A percentile compares a stretch with the other conserved stretches of the same genome.
phyloP scores from a whole-genome alignment of 64 coral and sea anemone species.

The Montipora cactus region DNA sequence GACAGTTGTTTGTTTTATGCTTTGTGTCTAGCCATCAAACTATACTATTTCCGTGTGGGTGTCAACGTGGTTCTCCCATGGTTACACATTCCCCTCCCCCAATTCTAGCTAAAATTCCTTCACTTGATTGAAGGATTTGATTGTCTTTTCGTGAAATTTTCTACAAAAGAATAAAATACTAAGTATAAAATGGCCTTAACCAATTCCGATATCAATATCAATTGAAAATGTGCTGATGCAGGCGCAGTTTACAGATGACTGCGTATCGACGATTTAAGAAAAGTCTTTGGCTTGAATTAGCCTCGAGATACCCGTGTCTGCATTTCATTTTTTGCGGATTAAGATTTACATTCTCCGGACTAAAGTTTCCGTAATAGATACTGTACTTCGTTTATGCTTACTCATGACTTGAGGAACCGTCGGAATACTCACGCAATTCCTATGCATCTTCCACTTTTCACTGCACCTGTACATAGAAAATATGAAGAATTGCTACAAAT shows the following conservation, averaged over 20 bases:
- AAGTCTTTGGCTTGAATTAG: not conserved
- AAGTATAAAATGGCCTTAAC: too few relatives aligned
- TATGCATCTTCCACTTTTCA: not conserved
- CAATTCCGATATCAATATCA: not conserved
- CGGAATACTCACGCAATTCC: not conserved
- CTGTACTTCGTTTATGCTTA: not conserved
- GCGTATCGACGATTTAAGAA: not conserved
- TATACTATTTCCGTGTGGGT: too few relatives aligned
- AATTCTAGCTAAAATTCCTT: too few relatives aligned
- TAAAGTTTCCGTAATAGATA: not conserved
- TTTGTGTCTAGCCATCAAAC: too few relatives aligned
- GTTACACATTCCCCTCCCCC: too few relatives aligned
- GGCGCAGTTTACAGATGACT: not conserved
- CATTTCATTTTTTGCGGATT: not conserved
- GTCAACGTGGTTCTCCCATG: too few relatives aligned
- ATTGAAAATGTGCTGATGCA: not conserved
- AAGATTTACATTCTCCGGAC: not conserved
- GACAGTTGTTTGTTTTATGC: too few relatives aligned
- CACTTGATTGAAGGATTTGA: too few relatives aligned
- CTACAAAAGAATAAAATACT: too few relatives aligned
- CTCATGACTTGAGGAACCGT: not conserved
- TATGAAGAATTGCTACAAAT: not conserved
- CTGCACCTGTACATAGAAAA: not conserved
- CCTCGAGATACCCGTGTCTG: too few relatives aligned
- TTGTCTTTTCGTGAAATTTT: too few relatives aligned